A percentile compares a stretch with the other conserved stretches of the same genome.
phyloP scores from a whole-genome alignment of 2,888 invertebrate genomes.

The Stomorhina lunata region DNA sequence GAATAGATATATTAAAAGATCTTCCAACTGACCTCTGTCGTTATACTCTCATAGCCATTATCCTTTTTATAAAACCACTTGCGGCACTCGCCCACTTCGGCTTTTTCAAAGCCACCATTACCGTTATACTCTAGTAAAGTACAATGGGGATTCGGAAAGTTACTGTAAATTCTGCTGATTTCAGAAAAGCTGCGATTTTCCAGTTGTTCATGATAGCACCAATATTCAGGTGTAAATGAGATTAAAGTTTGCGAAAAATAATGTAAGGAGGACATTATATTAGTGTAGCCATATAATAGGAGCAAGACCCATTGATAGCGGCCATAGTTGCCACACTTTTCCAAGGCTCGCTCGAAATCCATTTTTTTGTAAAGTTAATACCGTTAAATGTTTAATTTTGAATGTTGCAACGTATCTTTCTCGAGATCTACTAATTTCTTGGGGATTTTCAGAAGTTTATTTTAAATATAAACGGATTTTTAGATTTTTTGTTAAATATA shows the following conservation, averaged over 20 bases:
- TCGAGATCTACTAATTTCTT: conserved; percentile 8
- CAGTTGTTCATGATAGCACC: conserved; percentile 73
- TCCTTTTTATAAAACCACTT: conserved; percentile 82
- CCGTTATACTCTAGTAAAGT: conserved; percentile 70
- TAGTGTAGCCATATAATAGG: conserved; percentile 81
- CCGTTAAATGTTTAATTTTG: too few species aligned
- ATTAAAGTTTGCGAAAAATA: conserved; percentile 83
- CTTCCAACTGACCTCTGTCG: conserved; percentile 82
- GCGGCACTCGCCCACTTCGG: conserved; percentile 72
- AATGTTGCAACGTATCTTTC: conserved; percentile 4
- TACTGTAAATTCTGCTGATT: conserved; percentile 70
- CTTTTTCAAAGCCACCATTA: conserved; percentile 57
- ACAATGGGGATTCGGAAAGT: conserved; percentile 71
- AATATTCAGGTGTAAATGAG: conserved; percentile 81
- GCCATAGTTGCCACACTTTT: conserved; percentile 81
- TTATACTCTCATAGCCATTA: conserved; percentile 82
- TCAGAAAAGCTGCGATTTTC: conserved; percentile 66
- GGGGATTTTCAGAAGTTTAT: neutral
- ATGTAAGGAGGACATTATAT: conserved; percentile 82
- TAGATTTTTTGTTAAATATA: neutral
- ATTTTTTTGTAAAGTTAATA: too few species aligned
- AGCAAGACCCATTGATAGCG: conserved; percentile 81
- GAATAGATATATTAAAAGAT: neutral
- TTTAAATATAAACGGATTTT: neutral
- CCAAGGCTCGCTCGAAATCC: conserved; percentile 81